Base-by-base conservation (phyloP, 2,797 vertebrate species). In the Liasis olivaceus region DNA sequence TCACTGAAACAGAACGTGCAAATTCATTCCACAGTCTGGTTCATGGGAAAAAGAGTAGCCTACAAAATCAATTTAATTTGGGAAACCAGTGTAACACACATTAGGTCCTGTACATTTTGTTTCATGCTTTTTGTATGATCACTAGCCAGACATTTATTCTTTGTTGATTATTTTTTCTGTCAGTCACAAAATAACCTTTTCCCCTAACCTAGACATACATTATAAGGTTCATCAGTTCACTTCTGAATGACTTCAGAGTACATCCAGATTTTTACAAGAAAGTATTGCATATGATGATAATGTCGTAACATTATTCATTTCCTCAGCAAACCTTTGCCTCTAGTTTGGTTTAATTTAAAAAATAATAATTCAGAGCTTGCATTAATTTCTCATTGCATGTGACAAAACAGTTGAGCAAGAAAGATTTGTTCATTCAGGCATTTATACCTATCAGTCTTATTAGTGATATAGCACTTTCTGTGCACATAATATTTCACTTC, bases 361-460 rank as follows among this genome's bases (percentile, higher is more conserved):
- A 88, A 91, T 56, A 89, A 89, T 69, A 89, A 91, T 87, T 87
- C 89, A 90, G 66, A 28, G 42, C 66, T 58, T 90, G 36, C 85
- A 87, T 90, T 92, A 93, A 93, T 92, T 90, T 69, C 17, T 93
- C 84, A 66, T 66, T 12, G 85, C 11, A 11, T 92, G 22, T 88
- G 88, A 63, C 88, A 88, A 87, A 87, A 91, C 84, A 64, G 17
- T 84, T 22, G 9, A 51, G 42, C 72, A 88, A 62, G 69, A 54
- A 69, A 66, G 66, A 92, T 90, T 93, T 90, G 92, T 90, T 84
- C 28, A 59, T 8, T 92, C 69, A 47, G 66, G 85, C 89, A 87
- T 64, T 88, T 63, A 58, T 58, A 22, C 69, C 85, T 64, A 81
- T 93, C 85, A 81, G 20, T 90, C 66, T 77, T 81, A 60, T 86